These are phyloP conservation scores for Malurus splendens DNA, from an alignment of 2,797 vertebrate genomes.

Conservation along the genomic window DNA sequence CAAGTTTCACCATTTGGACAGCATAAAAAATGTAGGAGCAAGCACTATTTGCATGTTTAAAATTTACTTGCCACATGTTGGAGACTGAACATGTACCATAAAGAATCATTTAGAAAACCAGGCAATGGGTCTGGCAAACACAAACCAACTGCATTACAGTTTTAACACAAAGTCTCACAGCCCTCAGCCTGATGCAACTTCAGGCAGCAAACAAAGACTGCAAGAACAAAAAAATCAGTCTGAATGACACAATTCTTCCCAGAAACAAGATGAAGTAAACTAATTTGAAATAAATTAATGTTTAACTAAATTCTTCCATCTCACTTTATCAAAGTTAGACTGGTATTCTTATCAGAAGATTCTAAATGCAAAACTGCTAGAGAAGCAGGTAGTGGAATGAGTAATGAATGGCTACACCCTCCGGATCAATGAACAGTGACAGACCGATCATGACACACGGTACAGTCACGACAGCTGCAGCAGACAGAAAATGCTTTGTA, in stretches of 20 bases:
- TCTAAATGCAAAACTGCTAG: not conserved
- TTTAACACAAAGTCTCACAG: not conserved
- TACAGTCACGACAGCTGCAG: not conserved
- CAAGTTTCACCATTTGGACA: not conserved
- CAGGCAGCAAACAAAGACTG: not conserved
- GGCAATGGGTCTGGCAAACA: not conserved
- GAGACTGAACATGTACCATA: not conserved
- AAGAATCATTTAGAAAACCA: not conserved
- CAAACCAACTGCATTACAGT: not conserved
- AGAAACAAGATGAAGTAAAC: not conserved
- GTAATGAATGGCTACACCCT: not conserved
- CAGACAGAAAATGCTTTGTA: not conserved
- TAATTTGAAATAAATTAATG: not conserved
- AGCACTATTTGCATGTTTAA: not conserved
- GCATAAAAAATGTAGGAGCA: not conserved
- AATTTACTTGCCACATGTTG: not conserved
- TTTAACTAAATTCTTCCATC: not conserved
- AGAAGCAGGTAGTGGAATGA: not conserved
- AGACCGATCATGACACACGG: not conserved
- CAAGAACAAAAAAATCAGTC: not conserved
- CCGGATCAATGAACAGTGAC: not conserved
- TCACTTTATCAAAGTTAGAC: not conserved
- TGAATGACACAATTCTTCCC: not conserved
- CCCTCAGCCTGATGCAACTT: not conserved
- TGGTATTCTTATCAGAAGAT: not conserved